A percentile compares a stretch with the other conserved stretches of the same genome.
Evolutionary conservation across 2,888 invertebrate species (phyloP).

Genomic region (Luperina testacea): DNA sequence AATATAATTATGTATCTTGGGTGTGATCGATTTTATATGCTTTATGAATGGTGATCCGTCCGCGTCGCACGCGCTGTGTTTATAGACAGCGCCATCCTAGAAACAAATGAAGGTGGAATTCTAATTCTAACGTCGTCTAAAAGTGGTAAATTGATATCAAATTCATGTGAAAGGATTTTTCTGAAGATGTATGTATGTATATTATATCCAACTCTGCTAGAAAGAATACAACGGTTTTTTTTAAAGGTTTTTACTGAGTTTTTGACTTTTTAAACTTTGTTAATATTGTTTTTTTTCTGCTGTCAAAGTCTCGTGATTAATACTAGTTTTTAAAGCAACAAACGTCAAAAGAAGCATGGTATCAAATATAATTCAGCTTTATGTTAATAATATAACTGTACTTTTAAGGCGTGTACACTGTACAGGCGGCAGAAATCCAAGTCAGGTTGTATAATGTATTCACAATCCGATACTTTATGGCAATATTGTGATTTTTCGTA

Average conservation of each 20-base stretch:
- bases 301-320: constrained; percentile 2
- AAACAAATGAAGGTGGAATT: not conserved
- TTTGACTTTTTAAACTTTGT: not conserved
- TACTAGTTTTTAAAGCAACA: constrained; percentile 7
- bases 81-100: not conserved
- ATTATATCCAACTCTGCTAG: too few species aligned
- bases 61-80: not conserved
- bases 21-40: constrained; percentile 12
- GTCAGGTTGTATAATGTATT: constrained; percentile 51
- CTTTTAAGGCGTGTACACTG: constrained; percentile 28
- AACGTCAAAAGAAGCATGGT: constrained; percentile 8
- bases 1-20: not conserved
- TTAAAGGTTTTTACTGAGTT: too few species aligned
- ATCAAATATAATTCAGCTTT: constrained; percentile 49
- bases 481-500: constrained; percentile 42
- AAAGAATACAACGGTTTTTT: too few species aligned
- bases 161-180: not conserved
- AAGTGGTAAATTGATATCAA: not conserved
- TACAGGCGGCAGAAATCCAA: constrained; percentile 8
- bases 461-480: constrained; percentile 47
- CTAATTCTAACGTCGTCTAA: not conserved
- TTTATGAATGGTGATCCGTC: not conserved
- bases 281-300: not conserved
- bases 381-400: constrained; percentile 63
- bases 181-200: too few species aligned